Percentiles rank a stretch among this genome's conserved stretches.
phyloP scores from a whole-genome alignment of 2,113 vertebrate species.

The Centropus bengalensis region DNA sequence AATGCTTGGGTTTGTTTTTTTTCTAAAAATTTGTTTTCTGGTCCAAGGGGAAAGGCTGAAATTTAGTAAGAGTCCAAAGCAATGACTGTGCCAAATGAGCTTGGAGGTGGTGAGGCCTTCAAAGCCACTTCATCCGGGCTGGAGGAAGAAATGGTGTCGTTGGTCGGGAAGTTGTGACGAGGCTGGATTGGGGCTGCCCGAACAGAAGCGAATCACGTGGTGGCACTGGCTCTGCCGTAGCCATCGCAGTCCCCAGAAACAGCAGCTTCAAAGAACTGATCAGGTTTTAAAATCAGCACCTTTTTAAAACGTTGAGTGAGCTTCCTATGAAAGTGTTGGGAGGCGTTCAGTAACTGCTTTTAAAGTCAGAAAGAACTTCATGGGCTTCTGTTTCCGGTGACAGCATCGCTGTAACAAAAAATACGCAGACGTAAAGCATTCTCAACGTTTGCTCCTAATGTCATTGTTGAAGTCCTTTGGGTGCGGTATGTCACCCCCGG shows the following conservation, averaged over 20 bases:
- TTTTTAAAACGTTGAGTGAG: background rate
- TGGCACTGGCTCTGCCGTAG: background rate
- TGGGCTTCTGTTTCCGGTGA: background rate
- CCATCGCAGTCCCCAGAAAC: background rate
- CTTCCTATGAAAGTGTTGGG: background rate
- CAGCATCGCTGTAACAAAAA: background rate
- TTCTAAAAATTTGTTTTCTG: background rate
- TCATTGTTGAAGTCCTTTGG: background rate
- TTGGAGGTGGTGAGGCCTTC: background rate
- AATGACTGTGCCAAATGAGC: background rate
- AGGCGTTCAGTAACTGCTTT: background rate
- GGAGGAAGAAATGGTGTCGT: background rate
- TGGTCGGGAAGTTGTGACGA: background rate
- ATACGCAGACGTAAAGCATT: too few relatives aligned
- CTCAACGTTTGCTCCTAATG: background rate
- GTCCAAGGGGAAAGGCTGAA: background rate
- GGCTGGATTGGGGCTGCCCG: background rate
- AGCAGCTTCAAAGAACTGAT: background rate
- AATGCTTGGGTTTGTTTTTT: background rate
- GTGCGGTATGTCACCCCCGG: background rate
- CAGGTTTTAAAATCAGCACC: background rate
- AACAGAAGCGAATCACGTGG: background rate
- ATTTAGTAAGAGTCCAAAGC: background rate
- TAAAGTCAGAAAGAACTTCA: background rate
- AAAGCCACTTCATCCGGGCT: background rate